Percentiles rank a stretch among this genome's conserved stretches.
Evolutionary conservation across 2,113 vertebrate species (phyloP).

Genomic region (Copsychus sechellarum): DNA sequence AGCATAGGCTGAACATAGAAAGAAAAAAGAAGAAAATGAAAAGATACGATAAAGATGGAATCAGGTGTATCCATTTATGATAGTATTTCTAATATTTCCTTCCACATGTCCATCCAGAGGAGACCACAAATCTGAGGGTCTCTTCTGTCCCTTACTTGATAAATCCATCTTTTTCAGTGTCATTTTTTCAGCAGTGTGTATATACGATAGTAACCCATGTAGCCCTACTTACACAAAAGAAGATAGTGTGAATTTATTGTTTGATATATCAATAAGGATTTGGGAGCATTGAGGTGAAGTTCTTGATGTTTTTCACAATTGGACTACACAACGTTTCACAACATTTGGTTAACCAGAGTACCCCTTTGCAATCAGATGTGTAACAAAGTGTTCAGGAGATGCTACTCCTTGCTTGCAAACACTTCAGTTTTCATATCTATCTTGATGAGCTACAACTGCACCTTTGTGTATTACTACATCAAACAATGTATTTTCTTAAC

Average conservation of each 20-base stretch:
- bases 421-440: background rate
- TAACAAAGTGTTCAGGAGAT: background rate
- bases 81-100: background rate
- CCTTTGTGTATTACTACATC: background rate
- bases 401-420: background rate
- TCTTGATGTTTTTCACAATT: background rate
- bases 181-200: background rate
- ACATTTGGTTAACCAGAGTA: background rate
- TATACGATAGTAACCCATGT: background rate
- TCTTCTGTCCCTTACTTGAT: background rate
- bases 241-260: background rate
- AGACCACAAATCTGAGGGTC: background rate
- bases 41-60: background rate
- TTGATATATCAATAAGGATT: background rate
- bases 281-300: background rate
- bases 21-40: background rate
- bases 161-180: background rate
- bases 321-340: background rate
- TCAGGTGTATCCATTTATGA: background rate
- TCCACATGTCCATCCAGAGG: fast-evolving
- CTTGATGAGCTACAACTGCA: background rate
- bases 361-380: background rate
- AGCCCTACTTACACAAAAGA: background rate
- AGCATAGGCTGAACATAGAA: background rate
- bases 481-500: background rate